Evolutionary conservation across 2,113 vertebrate species (phyloP).

Genomic region (Sinocyclocheilus maitianheensis): DNA sequence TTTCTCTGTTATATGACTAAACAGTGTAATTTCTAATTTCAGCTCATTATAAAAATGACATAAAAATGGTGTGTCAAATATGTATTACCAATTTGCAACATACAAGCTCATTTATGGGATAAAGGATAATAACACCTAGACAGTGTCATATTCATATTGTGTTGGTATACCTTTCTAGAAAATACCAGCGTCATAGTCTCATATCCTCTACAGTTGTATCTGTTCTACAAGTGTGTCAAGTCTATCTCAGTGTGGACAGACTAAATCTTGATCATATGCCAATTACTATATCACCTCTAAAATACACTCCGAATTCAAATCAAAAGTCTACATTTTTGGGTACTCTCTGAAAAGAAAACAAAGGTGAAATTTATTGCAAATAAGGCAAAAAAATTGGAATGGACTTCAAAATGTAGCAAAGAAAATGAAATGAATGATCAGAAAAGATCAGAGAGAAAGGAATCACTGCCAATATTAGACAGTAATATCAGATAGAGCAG

Average conservation of each 20-base stretch:
- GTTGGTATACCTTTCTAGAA: neutral
- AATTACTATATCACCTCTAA: neutral
- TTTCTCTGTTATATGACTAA: constrained; percentile 13
- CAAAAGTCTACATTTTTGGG: constrained; percentile 7
- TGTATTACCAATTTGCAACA: neutral
- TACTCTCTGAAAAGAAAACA: constrained; percentile 49
- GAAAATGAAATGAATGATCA: constrained; percentile 14
- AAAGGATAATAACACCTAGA: neutral
- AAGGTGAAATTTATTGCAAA: constrained; percentile 7
- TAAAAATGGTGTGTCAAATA: neutral
- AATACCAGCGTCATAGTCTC: neutral
- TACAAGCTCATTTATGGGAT: constrained; percentile 1
- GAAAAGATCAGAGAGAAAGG: neutral
- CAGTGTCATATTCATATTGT: neutral
- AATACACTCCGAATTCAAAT: neutral
- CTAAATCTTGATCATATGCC: neutral
- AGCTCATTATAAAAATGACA: neutral
- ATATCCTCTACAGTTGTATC: neutral
- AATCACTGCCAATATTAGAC: constrained; percentile 65
- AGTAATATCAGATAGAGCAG: constrained; percentile 57
- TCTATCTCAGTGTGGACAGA: neutral
- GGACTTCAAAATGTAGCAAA: constrained; percentile 41
- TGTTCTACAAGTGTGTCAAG: neutral
- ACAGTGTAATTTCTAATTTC: neutral
- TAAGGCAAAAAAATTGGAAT: constrained; percentile 29